Evolutionary conservation across 2,797 vertebrate genomes (phyloP).

Genomic region (Bovichtus variegatus): DNA sequence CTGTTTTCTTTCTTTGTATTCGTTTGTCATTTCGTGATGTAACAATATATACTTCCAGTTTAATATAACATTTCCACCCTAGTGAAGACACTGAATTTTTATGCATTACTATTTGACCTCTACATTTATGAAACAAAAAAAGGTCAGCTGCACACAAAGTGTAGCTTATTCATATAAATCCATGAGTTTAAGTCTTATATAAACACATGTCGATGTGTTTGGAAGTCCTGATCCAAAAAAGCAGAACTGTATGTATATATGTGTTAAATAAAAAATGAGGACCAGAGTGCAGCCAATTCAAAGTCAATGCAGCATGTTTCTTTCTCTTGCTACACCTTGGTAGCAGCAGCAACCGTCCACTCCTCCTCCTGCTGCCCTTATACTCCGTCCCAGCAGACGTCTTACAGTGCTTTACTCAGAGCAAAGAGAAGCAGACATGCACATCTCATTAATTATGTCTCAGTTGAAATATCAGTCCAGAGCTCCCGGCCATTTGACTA

Average conservation of each 20-base stretch:
- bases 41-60: background rate
- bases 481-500: conserved; percentile 73
- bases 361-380: conserved; percentile 49
- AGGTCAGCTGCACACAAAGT: background rate
- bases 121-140: conserved; percentile 4
- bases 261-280: background rate
- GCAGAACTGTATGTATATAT: background rate
- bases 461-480: conserved; percentile 75
- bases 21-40: too few relatives aligned
- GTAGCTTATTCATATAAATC: conserved; percentile 9
- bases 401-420: conserved; percentile 53
- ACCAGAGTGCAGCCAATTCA: background rate
- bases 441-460: conserved; percentile 82
- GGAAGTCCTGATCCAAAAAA: background rate
- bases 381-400: conserved; percentile 63
- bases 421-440: conserved; percentile 62
- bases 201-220: conserved; percentile 6
- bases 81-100: background rate
- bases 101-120: background rate
- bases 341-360: conserved; percentile 33
- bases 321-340: background rate
- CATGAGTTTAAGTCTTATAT: background rate
- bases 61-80: background rate
- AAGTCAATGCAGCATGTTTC: conserved; percentile 8
- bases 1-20: background rate